phyloP scores from a whole-genome alignment of 1,140 invertebrate species.

The Zaprionus lachaisei region DNA sequence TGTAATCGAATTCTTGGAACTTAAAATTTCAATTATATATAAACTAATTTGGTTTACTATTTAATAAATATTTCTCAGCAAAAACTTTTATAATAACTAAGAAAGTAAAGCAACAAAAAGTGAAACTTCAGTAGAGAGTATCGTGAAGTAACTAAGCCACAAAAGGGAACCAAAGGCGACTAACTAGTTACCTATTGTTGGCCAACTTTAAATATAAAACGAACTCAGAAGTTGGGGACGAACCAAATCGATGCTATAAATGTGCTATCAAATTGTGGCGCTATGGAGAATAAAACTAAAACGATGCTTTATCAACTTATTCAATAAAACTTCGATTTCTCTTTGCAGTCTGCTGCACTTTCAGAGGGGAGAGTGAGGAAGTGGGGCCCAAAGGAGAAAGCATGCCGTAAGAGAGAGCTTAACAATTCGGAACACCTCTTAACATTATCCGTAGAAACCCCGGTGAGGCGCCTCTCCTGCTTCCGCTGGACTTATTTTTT shows the following conservation, averaged over 20 bases:
- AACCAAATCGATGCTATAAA: constrained; percentile 18
- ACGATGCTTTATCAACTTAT: constrained; percentile 61
- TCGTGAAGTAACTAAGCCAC: neutral
- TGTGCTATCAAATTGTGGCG: constrained; percentile 28
- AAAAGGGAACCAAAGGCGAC: neutral
- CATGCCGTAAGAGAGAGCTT: constrained; percentile 16
- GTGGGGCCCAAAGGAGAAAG: neutral
- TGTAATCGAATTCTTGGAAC: too few relatives aligned
- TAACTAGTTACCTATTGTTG: constrained; percentile 10
- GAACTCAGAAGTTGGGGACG: constrained; percentile 10
- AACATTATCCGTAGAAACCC: constrained; percentile 53
- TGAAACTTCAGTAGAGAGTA: neutral
- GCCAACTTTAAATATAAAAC: constrained; percentile 13
- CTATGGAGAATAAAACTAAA: constrained; percentile 21
- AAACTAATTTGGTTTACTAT: too few relatives aligned
- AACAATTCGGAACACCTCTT: constrained; percentile 59
- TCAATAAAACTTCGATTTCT: constrained; percentile 71
- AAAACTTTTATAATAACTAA: neutral
- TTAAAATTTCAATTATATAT: too few relatives aligned
- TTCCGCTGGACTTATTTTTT: constrained; percentile 36
- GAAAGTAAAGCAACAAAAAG: neutral
- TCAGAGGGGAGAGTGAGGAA: neutral
- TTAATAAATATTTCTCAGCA: too few relatives aligned
- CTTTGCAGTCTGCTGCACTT: constrained; percentile 19
- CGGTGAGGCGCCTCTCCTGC: neutral